These are phyloP conservation scores for Osmerus mordax DNA, from an alignment of 2,113 vertebrate species.

Conservation along the genomic window DNA sequence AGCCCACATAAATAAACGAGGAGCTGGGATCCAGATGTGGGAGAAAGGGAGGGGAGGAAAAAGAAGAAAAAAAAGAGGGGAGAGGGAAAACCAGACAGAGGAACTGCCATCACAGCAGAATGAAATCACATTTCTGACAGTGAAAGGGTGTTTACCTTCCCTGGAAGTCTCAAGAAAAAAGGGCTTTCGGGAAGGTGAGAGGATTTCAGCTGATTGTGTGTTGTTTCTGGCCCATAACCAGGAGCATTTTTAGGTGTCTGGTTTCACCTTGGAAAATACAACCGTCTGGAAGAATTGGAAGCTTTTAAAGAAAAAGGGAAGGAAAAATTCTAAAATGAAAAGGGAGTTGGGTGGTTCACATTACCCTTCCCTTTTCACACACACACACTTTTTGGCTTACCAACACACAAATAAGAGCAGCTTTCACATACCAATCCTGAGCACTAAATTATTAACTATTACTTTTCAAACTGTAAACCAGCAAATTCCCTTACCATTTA, in stretches of 20 bases:
- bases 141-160: slow-evolving; percentile 61
- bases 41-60: slow-evolving; percentile 25
- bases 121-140: slow-evolving; percentile 51
- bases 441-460: too few relatives aligned
- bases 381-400: not conserved
- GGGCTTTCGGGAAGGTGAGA: slow-evolving; percentile 52
- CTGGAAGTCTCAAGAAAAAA: slow-evolving; percentile 35
- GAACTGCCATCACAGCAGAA: slow-evolving; percentile 61
- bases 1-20: slow-evolving; percentile 72
- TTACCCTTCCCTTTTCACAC: slow-evolving; percentile 28
- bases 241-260: slow-evolving; percentile 55
- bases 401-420: not conserved
- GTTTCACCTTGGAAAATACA: slow-evolving; percentile 63
- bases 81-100: slow-evolving; percentile 31
- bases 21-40: slow-evolving; percentile 77
- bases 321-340: slow-evolving; percentile 53
- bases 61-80: slow-evolving; percentile 8
- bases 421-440: not conserved
- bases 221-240: slow-evolving; percentile 68
- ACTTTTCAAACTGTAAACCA: too few relatives aligned
- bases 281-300: slow-evolving; percentile 58
- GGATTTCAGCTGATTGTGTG: slow-evolving; percentile 48
- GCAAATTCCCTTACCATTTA: too few relatives aligned
- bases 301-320: slow-evolving; percentile 54
- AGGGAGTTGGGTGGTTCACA: slow-evolving; percentile 52